Evolutionary conservation across 1,140 invertebrate genomes (phyloP).

Genomic region (Melitaea cinxia): DNA sequence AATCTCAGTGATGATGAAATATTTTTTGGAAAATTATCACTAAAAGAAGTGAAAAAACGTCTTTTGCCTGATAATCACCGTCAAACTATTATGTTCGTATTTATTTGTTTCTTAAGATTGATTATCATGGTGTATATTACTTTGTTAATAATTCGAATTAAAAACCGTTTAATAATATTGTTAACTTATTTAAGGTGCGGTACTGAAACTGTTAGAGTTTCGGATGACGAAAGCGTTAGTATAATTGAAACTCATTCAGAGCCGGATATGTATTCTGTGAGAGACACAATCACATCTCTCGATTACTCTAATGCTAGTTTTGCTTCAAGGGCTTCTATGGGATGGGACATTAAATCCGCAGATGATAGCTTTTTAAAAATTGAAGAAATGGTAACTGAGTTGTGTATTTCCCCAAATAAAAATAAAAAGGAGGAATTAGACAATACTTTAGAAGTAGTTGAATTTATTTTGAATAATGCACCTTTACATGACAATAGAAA

Average conservation of each 20-base stretch:
- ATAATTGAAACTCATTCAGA: constrained; percentile 62
- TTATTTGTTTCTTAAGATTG: constrained; percentile 5
- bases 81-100: constrained; percentile 32
- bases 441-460: constrained; percentile 55
- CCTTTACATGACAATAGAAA: constrained; percentile 25
- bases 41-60: constrained; percentile 57
- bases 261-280: constrained; percentile 43
- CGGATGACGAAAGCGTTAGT: constrained; percentile 39
- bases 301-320: constrained; percentile 20
- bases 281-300: background rate
- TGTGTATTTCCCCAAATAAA: constrained; percentile 39
- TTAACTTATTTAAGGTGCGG: constrained; percentile 28
- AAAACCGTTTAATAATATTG: background rate
- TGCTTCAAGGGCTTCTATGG: constrained; percentile 15
- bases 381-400: constrained; percentile 53
- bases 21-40: constrained; percentile 53
- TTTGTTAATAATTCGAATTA: background rate
- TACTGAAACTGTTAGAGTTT: constrained; percentile 21
- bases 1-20: constrained; percentile 54
- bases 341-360: constrained; percentile 33
- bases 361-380: constrained; percentile 59
- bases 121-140: background rate
- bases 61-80: constrained; percentile 40
- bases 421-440: constrained; percentile 36
- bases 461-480: constrained; percentile 54